These are phyloP conservation scores for Ariopsis seemanni DNA, from an alignment of 2,113 vertebrate species.

Conservation along the genomic window DNA sequence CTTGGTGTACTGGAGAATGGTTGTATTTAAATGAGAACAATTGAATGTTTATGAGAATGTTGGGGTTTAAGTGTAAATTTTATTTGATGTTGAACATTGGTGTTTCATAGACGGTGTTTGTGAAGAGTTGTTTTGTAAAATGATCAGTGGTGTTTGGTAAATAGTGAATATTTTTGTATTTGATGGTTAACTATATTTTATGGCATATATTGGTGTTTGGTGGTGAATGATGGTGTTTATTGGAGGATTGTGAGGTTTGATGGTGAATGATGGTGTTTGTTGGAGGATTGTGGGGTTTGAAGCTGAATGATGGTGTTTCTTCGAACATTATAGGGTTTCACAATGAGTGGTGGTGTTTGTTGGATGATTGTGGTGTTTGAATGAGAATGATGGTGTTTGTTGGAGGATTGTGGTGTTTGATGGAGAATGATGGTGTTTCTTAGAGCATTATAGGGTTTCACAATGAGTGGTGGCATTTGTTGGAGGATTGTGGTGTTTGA, in stretches of 20 bases:
- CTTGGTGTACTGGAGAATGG: background rate
- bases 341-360: background rate
- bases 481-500: background rate
- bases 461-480: background rate
- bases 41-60: background rate
- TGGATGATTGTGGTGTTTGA: background rate
- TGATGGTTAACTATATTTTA: too few relatives aligned
- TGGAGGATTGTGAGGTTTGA: background rate
- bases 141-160: too few relatives aligned
- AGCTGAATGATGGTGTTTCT: background rate
- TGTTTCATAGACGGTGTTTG: too few relatives aligned
- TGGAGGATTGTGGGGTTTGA: background rate
- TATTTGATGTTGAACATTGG: too few relatives aligned
- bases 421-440: background rate
- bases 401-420: background rate
- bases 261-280: background rate
- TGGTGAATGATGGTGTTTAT: too few relatives aligned
- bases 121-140: too few relatives aligned
- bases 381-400: background rate
- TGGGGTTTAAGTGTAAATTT: background rate
- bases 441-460: background rate
- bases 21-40: background rate
- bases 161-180: too few relatives aligned
- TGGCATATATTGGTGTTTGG: too few relatives aligned
- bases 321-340: background rate